Percentiles rank a stretch among this genome's conserved stretches.
Evolutionary conservation across 2,888 invertebrate genomes (phyloP).

Genomic region (Pristionchus japonicus): DNA sequence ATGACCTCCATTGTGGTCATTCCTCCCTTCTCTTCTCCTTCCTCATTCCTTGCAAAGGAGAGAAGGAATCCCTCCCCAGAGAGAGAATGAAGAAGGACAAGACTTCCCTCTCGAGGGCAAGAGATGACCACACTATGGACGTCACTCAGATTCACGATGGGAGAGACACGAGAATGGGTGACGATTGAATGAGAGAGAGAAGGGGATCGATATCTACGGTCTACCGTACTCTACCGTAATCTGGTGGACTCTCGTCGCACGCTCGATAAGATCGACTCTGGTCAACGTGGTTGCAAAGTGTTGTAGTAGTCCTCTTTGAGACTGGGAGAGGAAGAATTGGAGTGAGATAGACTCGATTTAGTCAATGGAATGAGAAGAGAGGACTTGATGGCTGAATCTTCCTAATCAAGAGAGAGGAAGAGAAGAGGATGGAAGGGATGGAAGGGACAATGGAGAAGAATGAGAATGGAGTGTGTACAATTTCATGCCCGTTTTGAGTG

Average conservation of each 20-base stretch:
- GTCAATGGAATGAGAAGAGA: neutral
- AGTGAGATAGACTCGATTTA: constrained; percentile 30
- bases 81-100: neutral
- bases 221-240: neutral
- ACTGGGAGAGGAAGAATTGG: neutral
- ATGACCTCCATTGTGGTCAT: constrained; percentile 5
- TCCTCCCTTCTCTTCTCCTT: neutral
- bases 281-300: neutral
- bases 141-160: neutral
- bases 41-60: neutral
- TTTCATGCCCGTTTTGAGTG: neutral
- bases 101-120: neutral
- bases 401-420: constrained; percentile 1
- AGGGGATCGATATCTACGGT: neutral
- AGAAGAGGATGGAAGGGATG: neutral
- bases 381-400: constrained; percentile 17
- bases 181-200: neutral
- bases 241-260: neutral
- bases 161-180: neutral
- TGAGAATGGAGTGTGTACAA: neutral
- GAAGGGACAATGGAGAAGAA: neutral
- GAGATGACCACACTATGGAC: neutral
- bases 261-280: neutral
- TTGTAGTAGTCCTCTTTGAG: neutral
- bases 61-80: neutral